Evolutionary conservation across 2,888 invertebrate species (phyloP), one percentile per base, ranked within the genome.

Genomic region (Drosophila rubida): DNA sequence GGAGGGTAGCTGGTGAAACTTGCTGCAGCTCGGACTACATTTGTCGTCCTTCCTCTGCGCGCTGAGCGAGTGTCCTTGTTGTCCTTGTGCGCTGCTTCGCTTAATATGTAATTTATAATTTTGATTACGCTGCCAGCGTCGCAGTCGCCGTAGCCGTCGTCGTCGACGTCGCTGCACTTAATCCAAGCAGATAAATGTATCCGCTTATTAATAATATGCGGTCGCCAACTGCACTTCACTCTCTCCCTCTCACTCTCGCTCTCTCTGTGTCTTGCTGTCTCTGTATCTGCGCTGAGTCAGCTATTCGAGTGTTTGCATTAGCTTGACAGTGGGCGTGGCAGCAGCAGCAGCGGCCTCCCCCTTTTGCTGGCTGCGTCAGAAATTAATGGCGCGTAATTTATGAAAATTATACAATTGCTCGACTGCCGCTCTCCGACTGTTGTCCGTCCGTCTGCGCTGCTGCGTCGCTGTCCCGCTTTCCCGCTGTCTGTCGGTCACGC

Each of bases 81-180:
- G 66, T 71, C 55, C 66, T 55, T 54, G 48, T 14, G 11, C 35
- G 39, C 59, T 39, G 45, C 62, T 30, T 30, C 58, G 79, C 82
- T 82, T 82, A 86, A 86, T 82, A 78, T 78, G 86, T 76, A 86
- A 82, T 82, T 83, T 83, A 82, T 86, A 86, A 86, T 86, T 86
- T 86, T 86, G 80, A 82, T 86, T 71, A 70, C 74, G 59, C 66
- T 75, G 75, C 64, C 60, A n/a, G 25, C 70, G 61, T 58, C 69
- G 55, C 46, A 16, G 73, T 60, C 53, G 42, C 45, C 0, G 73
- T 60, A 49, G 42, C 45, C 0, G 53, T n/a, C 8, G 30, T 1
- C 49, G 61, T 23, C 57, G 44, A 9, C 62, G 75, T 63, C 60
- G 69, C 62, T 72, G 82, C 75, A 79, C 66, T 85, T 85, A 80